These are phyloP conservation scores for Proctacanthus coquilletti DNA, from an alignment of 1,140 invertebrate species.

Conservation along the genomic window DNA sequence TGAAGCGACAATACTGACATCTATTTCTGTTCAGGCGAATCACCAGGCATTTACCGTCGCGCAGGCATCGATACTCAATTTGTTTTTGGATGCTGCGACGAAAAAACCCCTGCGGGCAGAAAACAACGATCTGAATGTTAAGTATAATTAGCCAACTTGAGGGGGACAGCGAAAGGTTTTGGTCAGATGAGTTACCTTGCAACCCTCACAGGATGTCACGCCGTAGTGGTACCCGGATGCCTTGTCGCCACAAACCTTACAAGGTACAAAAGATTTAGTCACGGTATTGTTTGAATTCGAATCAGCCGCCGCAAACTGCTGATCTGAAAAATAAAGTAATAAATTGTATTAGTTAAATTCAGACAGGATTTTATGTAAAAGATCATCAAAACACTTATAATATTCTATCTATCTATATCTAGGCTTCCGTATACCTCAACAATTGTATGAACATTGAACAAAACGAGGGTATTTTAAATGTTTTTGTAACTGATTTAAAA, in stretches of 20 bases:
- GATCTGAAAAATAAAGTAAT: constrained; percentile 57
- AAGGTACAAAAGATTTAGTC: constrained; percentile 75
- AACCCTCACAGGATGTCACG: constrained; percentile 97
- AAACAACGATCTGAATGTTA: constrained; percentile 18
- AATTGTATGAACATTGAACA: too few species aligned
- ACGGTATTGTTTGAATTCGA: constrained; percentile 45
- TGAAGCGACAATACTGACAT: constrained; percentile 96
- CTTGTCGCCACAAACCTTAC: constrained; percentile 98
- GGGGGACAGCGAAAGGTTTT: background rate
- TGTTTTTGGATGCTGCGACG: constrained; percentile 91
- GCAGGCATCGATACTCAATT: constrained; percentile 91
- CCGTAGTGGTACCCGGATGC: constrained; percentile 99
- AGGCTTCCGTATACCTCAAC: too few species aligned
- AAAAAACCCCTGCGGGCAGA: constrained; percentile 68
- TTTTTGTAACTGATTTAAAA: too few species aligned
- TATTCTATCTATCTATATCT: too few species aligned
- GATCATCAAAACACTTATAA: too few species aligned
- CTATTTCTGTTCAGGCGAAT: constrained; percentile 92
- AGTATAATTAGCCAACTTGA: background rate
- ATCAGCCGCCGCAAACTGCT: constrained; percentile 62
- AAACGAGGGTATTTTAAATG: too few species aligned
- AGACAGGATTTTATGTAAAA: too few species aligned
- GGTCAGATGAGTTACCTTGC: constrained; percentile 68
- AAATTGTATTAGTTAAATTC: too few species aligned
- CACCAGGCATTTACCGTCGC: constrained; percentile 93